Percentiles rank a stretch among this genome's conserved stretches.
Evolutionary conservation across 2,113 vertebrate genomes (phyloP).

Genomic region (Charina bottae): DNA sequence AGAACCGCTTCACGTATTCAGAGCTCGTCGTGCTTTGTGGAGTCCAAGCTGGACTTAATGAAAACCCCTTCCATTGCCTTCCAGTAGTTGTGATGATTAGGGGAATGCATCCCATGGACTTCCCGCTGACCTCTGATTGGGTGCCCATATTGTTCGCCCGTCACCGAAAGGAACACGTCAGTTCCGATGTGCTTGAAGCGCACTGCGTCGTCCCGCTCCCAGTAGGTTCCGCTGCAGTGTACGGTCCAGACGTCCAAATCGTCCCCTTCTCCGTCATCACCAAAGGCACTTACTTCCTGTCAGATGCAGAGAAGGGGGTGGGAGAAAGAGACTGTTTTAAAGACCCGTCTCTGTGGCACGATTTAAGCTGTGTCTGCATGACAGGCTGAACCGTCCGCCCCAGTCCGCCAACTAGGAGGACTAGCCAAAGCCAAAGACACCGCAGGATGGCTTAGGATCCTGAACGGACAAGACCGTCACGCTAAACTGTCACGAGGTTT

Average conservation of each 20-base stretch:
- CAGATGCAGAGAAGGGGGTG: not conserved
- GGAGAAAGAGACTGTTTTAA: slow-evolving; percentile 53
- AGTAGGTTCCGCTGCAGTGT: slow-evolving; percentile 85
- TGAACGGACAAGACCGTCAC: not conserved
- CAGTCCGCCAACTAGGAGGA: not conserved
- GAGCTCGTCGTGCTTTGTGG: slow-evolving; percentile 87
- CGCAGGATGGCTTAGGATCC: not conserved
- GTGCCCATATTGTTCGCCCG: slow-evolving; percentile 93
- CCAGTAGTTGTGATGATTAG: slow-evolving; percentile 91
- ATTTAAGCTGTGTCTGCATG: not conserved
- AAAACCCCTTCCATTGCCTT: slow-evolving; percentile 95
- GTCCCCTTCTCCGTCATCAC: slow-evolving; percentile 94
- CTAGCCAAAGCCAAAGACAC: not conserved
- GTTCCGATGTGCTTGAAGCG: slow-evolving; percentile 92
- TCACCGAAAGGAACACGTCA: slow-evolving; percentile 89
- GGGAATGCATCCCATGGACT: slow-evolving; percentile 86
- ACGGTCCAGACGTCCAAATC: slow-evolving; percentile 92
- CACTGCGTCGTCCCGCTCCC: slow-evolving; percentile 87
- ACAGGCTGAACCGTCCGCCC: not conserved
- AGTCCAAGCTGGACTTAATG: slow-evolving; percentile 84
- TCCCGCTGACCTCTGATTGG: slow-evolving; percentile 93
- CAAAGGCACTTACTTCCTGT: slow-evolving; percentile 98
- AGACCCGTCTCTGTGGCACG: not conserved
- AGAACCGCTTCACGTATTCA: slow-evolving; percentile 66
- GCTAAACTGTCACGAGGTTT: not conserved